A percentile compares a stretch with the other conserved stretches of the same genome.
Evolutionary conservation across 1,140 invertebrate species (phyloP).

Genomic region (Cotesia chilonis): DNA sequence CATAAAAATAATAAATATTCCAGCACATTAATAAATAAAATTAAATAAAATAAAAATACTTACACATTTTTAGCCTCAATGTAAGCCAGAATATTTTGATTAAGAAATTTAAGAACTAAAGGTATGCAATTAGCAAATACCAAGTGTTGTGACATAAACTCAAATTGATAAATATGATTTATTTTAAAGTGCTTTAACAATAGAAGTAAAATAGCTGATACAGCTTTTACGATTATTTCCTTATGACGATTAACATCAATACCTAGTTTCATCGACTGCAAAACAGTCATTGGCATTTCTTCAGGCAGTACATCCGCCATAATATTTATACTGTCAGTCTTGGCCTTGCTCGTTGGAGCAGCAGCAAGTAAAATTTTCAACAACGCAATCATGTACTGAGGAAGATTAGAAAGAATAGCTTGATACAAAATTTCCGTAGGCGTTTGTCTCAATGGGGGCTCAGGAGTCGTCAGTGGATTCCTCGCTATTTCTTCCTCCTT

Average conservation of each 20-base stretch:
- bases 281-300: constrained; percentile 95
- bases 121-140: constrained; percentile 99
- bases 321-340: constrained; percentile 98
- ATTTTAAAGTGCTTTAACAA: constrained; percentile 98
- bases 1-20: background rate
- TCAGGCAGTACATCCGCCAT: constrained; percentile 96
- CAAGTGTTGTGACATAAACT: constrained; percentile 98
- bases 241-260: constrained; percentile 99
- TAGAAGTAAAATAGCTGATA: constrained; percentile 92
- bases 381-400: constrained; percentile 96
- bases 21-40: too few species aligned
- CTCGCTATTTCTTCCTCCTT: constrained; percentile 84
- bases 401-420: constrained; percentile 90
- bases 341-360: constrained; percentile 96
- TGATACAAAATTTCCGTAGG: constrained; percentile 90
- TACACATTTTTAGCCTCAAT: constrained; percentile 93
- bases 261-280: constrained; percentile 96
- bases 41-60: constrained; percentile 49
- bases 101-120: constrained; percentile 97
- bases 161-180: constrained; percentile 99
- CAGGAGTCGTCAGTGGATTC: constrained; percentile 76
- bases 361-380: constrained; percentile 97
- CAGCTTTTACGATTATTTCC: constrained; percentile 98
- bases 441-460: constrained; percentile 68
- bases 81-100: constrained; percentile 97